Base-by-base conservation (phyloP, 2,888 invertebrate species). In the Thymelicus lineola region DNA sequence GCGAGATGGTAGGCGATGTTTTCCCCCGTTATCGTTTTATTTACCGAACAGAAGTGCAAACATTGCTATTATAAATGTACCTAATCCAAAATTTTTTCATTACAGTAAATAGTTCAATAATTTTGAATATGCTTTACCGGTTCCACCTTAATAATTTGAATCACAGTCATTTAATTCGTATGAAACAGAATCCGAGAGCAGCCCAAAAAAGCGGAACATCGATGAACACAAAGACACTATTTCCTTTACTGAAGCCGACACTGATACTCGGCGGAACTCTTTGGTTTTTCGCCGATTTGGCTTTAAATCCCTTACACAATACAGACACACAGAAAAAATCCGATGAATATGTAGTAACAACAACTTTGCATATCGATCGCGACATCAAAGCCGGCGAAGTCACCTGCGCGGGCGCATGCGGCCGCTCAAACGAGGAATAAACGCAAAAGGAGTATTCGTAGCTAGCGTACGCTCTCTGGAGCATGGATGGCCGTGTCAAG, bases 301-400 rank as follows among this genome's bases (percentile, higher is more conserved):
- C 53, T 53, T 7, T 20, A 53, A 20, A 53, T 20, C 20, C 53
- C 9, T 20, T 15, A 28, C 12, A 59, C 67, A 67, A 67, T 55
- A 42, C 61, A 55, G 28, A 12, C 28, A 45, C 42, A 71, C 74
- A 73, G 73, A 77, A 74, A 74, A 73, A 53, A 73, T 66, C 71
- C 73, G 73, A 76, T 78, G 75, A 77, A 77, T 75, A 78, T 75
- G 76, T 82, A 83, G 80, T 82, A 82, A 87, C 85, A 85, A 83
- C 84, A 82, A 81, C 84, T 90, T 89, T 88, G 88, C 88, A 90
- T 90, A 89, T 89, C 89, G 89, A 89, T 89, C 86, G 84, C 75
- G 77, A 85, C 85, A 87, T 90, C 89, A 91, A 90, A 90, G 86
- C 79, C 62, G 46, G 62, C 61, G 42, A 67, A 76, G 76, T 74